phyloP scores from a whole-genome alignment of 2,113 vertebrate genomes.

The rabbit (Oryctolagus cuniculus) region DNA sequence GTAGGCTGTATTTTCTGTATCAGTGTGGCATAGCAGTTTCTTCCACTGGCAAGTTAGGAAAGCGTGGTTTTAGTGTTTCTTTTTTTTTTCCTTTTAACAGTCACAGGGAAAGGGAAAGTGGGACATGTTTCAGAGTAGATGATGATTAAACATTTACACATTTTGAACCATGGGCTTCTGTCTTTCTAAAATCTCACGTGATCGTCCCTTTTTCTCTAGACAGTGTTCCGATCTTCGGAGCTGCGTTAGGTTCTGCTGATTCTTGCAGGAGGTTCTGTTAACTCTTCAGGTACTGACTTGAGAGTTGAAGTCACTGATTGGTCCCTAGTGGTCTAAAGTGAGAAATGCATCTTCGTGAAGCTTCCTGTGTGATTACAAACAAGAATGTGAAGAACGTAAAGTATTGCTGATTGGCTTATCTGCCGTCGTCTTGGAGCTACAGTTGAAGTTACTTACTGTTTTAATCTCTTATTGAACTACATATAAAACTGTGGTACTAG shows the following conservation, averaged over 20 bases:
- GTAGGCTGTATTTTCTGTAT: slow-evolving; percentile 37
- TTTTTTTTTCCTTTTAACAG: no score
- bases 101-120: neutral
- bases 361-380: slow-evolving; percentile 29
- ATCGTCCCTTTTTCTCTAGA: neutral
- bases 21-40: neutral
- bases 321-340: slow-evolving; percentile 76
- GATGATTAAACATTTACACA: neutral
- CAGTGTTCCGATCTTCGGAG: neutral
- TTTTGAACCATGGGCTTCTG: neutral
- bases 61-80: neutral
- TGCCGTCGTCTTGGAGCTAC: slow-evolving; percentile 12
- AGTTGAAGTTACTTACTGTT: slow-evolving; percentile 49
- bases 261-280: neutral
- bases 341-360: slow-evolving; percentile 63
- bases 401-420: neutral
- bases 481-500: neutral
- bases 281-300: neutral
- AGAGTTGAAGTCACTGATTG: neutral
- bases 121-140: neutral
- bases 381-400: slow-evolving; percentile 36
- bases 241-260: neutral
- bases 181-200: neutral
- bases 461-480: neutral
- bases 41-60: neutral